Base-by-base conservation (phyloP, 2,797 vertebrate genomes). In the Sylvilagus floridanus region DNA sequence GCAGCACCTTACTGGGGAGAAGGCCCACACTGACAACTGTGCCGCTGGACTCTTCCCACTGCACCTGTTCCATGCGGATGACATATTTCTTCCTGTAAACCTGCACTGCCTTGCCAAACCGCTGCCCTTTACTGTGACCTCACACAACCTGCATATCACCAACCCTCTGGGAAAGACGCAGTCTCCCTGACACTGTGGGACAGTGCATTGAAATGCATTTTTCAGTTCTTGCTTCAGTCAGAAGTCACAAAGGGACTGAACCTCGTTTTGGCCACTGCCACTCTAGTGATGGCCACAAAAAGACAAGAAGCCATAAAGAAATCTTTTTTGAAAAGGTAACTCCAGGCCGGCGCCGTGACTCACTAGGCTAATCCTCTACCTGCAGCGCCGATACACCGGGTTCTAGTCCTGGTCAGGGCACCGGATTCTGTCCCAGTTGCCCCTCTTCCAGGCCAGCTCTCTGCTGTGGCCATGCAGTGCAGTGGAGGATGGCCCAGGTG, bases 11-110 rank as follows among this genome's bases (percentile, higher is more conserved):
- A 99, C 99, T 99, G 95, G 99, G 99, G 96, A 99, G 99, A 97
- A 99, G 99, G 91, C 99, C 99, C 82, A 99, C 99, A 1, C 99
- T 99, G 96, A 99, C 99, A 47, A 99, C 99, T 73, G 99, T 99
- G 97, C 99, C 99, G 0, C 99, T 99, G 19, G 99, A 99, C 98
- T 99, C 99, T 97, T 99, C 99, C 65, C 99, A 99, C 98, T 99
- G 99, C 32, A 99, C 99, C 2, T 99, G 99, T 96, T 99, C 99
- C 50, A 99, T 99, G 98, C 99, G 99, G 98, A 99, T 99, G 93
- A 99, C 99, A 0, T 99, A 99, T 30, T 99, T 99, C 97, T 99
- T 99, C 94, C 99, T 99, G 98, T 99, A 99, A 90, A 99, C 99
- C 98, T 99, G 99, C 92, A 99, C 99, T 8, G 99, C 99, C 98